Evolutionary conservation across 2,888 invertebrate genomes (phyloP), one percentile per base, ranked within the genome.

Genomic region (Oxystoma pomonae): DNA sequence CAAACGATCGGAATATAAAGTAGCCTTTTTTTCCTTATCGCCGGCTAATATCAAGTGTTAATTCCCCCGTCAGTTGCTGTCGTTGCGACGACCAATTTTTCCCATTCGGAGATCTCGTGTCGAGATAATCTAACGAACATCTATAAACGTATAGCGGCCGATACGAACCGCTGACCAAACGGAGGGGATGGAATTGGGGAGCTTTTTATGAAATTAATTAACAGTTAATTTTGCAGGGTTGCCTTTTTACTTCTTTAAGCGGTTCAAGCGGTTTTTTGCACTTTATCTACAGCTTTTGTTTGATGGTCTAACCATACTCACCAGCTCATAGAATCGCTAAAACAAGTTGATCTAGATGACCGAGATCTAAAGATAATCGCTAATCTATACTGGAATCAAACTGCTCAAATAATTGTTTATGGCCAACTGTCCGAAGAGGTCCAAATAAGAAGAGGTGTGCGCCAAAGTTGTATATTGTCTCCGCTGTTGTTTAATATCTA

Each of bases 41-140:
- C 64, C 62, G 60, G 57, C 61, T 64, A 62, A 67, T 67, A 67
- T 67, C 66, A 49, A 17, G 63, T 65, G 65, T 63, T 65, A 65
- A 67, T 65, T 67, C 63, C 65, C 62, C 35, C 35, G 35, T 35
- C 35, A 35, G 35, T 35, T 35, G 35, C 12, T 35, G 35, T 35
- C 35, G 35, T 35, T 35, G 35, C 35, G 35, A 35, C 35, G 35
- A 35, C 64, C 64, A 67, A 67, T 67, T 67, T 67, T 67, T 67
- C 65, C 67, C 67, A 67, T 65, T 67, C 65, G 67, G 65, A 67
- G 67, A 67, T 67, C 65, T 67, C 67, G 67, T 67, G 67, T 67
- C 63, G 12, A 67, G 67, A 67, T 67, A 67, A 67, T 67, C 67
- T 67, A 67, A 67, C 67, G 67, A 65, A 65, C 67, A 67, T 67